Conservation (phyloP, 2,888 invertebrate genomes). For the Hemaris fuciformis region DNA sequence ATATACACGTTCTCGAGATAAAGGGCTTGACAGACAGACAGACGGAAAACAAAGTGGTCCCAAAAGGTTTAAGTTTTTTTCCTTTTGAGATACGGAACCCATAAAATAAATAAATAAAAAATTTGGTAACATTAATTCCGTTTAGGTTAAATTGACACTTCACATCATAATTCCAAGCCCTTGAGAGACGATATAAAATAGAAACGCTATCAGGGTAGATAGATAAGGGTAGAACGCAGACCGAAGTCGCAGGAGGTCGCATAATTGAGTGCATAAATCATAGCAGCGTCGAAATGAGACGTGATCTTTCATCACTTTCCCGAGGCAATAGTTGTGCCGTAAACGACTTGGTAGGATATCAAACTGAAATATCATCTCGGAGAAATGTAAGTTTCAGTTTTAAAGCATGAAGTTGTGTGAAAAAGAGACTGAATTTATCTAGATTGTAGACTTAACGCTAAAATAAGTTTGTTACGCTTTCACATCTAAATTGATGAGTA, state of each 20-base stretch:
- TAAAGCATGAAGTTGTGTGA: too few species aligned
- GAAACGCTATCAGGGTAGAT: not conserved
- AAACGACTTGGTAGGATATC: slow-evolving; percentile 3
- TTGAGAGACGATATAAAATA: slow-evolving; percentile 4
- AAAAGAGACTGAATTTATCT: too few species aligned
- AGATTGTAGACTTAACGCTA: too few species aligned
- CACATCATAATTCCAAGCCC: not conserved
- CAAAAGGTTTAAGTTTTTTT: too few species aligned
- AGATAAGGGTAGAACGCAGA: not conserved
- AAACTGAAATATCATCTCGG: slow-evolving; percentile 1
- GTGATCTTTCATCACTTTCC: slow-evolving; percentile 50
- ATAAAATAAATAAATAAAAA: too few species aligned
- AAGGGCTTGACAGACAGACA: too few species aligned
- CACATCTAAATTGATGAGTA: too few species aligned
- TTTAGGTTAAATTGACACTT: not conserved
- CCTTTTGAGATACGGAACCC: too few species aligned
- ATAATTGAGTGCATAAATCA: slow-evolving; percentile 76
- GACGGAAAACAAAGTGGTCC: not conserved
- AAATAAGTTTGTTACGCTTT: too few species aligned
- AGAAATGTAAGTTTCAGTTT: too few species aligned
- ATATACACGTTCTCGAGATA: too few species aligned
- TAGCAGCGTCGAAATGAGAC: slow-evolving; percentile 61
- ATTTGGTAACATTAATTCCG: not conserved
- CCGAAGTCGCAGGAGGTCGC: slow-evolving; percentile 46
- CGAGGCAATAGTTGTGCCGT: slow-evolving; percentile 28